Evolutionary conservation across 2,113 vertebrate genomes (phyloP).

Genomic region (Megaceryle torquata): DNA sequence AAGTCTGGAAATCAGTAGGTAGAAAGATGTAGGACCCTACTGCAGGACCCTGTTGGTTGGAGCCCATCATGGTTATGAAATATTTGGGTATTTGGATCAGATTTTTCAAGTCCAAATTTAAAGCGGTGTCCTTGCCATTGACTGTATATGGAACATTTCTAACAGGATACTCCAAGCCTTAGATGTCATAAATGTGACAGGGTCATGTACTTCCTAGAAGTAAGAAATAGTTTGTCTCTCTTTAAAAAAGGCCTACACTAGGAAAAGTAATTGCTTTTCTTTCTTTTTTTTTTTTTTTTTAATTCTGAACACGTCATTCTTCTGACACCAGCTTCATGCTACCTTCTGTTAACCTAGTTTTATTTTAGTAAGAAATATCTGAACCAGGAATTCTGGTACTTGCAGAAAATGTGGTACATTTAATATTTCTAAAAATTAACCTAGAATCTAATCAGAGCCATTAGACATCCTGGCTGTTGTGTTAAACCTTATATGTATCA

Average conservation of each 20-base stretch:
- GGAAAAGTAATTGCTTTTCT: not conserved
- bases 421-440: constrained; percentile 3
- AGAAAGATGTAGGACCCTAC: not conserved
- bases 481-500: not conserved
- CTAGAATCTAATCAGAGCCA: not conserved
- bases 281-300: not conserved
- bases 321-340: constrained; percentile 3
- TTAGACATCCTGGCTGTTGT: not conserved
- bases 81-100: not conserved
- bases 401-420: not conserved
- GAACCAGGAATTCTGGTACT: constrained; percentile 1
- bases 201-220: not conserved
- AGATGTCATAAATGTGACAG: no score
- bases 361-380: constrained; percentile 14
- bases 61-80: not conserved
- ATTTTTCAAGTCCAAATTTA: not conserved
- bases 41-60: not conserved
- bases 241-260: not conserved
- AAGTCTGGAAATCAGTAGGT: not conserved
- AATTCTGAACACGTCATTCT: not conserved
- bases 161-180: not conserved
- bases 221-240: not conserved
- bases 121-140: not conserved
- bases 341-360: constrained; percentile 54
- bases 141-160: not conserved